phyloP scores from a whole-genome alignment of 2,888 invertebrate genomes.

The Chromoteleia sp. region DNA sequence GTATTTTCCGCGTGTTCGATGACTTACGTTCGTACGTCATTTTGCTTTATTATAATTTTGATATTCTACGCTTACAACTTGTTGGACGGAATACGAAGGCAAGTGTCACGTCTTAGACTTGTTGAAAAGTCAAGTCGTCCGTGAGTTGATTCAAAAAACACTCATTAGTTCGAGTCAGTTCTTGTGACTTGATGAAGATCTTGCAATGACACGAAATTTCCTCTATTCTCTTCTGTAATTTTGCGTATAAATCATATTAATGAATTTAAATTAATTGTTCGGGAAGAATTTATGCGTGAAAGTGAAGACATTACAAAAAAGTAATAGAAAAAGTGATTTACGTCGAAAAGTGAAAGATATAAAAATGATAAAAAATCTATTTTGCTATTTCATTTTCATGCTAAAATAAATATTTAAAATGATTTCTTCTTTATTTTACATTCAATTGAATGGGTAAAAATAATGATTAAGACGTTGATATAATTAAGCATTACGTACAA shows the following conservation, averaged over 20 bases:
- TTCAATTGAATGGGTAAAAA: too few relatives aligned
- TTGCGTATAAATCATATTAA: constrained; percentile 39
- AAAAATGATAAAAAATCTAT: too few relatives aligned
- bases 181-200: constrained; percentile 30
- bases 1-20: too few relatives aligned
- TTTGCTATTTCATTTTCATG: too few relatives aligned
- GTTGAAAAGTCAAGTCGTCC: constrained; percentile 51
- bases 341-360: neutral
- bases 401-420: too few relatives aligned
- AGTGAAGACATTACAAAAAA: neutral
- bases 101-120: constrained; percentile 53
- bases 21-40: too few relatives aligned
- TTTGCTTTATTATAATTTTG: constrained; percentile 6
- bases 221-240: constrained; percentile 31
- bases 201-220: constrained; percentile 33
- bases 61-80: constrained; percentile 9
- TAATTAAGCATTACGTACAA: too few relatives aligned
- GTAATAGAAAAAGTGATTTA: neutral
- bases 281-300: neutral
- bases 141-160: constrained; percentile 52
- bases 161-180: constrained; percentile 52
- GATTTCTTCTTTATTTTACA: too few relatives aligned
- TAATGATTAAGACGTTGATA: too few relatives aligned
- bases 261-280: constrained; percentile 33
- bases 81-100: constrained; percentile 2